A percentile compares a stretch with the other conserved stretches of the same genome.
phyloP scores from a whole-genome alignment of 2,113 vertebrate genomes.

The Caloenas nicobarica region DNA sequence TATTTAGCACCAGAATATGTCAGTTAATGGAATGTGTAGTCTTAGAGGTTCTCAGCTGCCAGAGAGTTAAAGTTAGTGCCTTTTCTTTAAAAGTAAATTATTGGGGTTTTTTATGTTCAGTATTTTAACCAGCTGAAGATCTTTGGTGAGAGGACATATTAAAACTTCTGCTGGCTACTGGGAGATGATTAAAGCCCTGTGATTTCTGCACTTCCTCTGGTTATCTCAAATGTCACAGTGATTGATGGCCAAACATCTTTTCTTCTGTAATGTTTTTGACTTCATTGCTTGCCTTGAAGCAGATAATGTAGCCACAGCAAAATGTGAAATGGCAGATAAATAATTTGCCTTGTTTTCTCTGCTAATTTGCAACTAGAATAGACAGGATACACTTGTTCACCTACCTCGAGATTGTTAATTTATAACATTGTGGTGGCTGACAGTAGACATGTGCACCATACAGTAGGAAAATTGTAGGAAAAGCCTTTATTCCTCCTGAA shows the following conservation, averaged over 20 bases:
- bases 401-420: neutral
- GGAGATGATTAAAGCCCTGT: constrained; percentile 44
- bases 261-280: constrained; percentile 20
- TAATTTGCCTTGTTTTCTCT: constrained; percentile 45
- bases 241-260: constrained; percentile 50
- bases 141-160: neutral
- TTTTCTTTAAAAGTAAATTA: neutral
- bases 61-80: neutral
- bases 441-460: neutral
- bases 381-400: neutral
- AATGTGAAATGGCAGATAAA: constrained; percentile 52
- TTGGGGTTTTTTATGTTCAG: neutral
- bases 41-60: neutral
- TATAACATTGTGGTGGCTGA: neutral
- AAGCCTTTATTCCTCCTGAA: neutral
- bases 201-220: constrained; percentile 26
- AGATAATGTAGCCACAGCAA: constrained; percentile 37
- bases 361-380: neutral
- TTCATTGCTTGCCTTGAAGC: constrained; percentile 7
- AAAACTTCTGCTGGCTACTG: neutral
- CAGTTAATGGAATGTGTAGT: neutral
- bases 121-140: neutral
- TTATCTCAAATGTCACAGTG: constrained; percentile 54
- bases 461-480: neutral
- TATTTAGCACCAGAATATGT: neutral